Evolutionary conservation across 1,140 invertebrate genomes (phyloP), one percentile per base, ranked within the genome.

Genomic region (Tetranychus cinnabarinus): DNA sequence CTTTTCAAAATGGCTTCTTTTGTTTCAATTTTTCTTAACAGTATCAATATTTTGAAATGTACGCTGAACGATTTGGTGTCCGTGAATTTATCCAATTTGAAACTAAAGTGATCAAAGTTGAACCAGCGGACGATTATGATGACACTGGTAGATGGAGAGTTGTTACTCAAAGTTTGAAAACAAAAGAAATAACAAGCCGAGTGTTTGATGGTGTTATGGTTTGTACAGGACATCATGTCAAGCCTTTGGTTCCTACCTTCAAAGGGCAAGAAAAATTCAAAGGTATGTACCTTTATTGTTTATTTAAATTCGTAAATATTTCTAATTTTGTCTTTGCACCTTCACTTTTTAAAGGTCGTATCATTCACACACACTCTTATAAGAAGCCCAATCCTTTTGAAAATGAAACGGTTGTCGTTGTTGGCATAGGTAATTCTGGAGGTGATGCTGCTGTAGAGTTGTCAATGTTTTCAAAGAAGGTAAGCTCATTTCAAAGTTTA

Each of bases 341-440:
- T 35, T 33, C 54, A 15, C 33, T 52, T 36, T 56, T 34, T n/a
- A 36, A 56, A 71, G 35, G 66, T 69, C 0, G 68, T 56, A 64
- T 69, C 12, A 63, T 78, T 5, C 77, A 78, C 62, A 72, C 74
- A 5, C 72, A 76, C 23, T 66, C 72, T 15, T 77, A 75, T 65
- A 61, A 67, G 42, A 68, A 67, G 56, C 67, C 66, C 13, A 61
- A 60, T 13, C 68, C 71, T 8, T 74, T 69, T 60, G 72, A 74
- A 56, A 70, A 70, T 37, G 73, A 74, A 62, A 65, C 67, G 31
- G 72, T 75, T 5, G 64, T 77, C 33, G 69, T 78, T 31, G 64
- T 78, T 23, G 77, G 77, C 23, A 73, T 79, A 46, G 77, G 77
- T 10, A 79, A 78, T 66, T 78, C 77, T 4, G 75, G 73, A 12